Percentiles rank a stretch among this genome's conserved stretches.
Evolutionary conservation across 2,888 invertebrate genomes (phyloP).

Genomic region (Tupiocoris notatus): DNA sequence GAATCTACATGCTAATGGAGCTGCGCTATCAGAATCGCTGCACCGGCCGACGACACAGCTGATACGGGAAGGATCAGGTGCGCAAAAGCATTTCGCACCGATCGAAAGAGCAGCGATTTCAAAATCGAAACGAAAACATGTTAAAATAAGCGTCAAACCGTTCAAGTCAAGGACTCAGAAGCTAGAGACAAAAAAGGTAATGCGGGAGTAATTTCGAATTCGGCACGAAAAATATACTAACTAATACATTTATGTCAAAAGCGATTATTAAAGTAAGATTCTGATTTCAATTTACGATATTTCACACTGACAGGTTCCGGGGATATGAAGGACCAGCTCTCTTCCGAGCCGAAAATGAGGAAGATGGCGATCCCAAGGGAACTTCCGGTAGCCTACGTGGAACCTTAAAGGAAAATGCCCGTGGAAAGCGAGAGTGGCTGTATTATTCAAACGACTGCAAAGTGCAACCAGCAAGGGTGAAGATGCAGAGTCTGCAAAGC

Average conservation of each 20-base stretch:
- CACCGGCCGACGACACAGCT: not conserved
- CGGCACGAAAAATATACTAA: too few species aligned
- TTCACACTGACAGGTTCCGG: too few species aligned
- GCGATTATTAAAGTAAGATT: too few species aligned
- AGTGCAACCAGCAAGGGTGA: constrained; percentile 15
- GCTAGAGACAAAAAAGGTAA: too few species aligned
- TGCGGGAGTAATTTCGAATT: too few species aligned
- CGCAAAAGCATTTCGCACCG: not conserved
- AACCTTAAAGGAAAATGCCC: not conserved
- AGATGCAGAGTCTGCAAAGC: not conserved
- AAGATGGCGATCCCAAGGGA: constrained; percentile 7
- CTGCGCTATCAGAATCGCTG: constrained; percentile 11
- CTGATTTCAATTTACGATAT: too few species aligned
- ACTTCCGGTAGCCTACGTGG: not conserved
- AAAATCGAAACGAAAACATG: too few species aligned
- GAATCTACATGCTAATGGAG: constrained; percentile 37
- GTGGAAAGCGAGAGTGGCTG: constrained; percentile 20
- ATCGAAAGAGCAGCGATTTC: too few species aligned
- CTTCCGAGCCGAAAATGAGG: not conserved
- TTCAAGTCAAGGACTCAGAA: too few species aligned
- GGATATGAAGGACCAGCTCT: too few species aligned
- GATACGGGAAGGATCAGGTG: not conserved
- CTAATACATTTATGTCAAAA: too few species aligned
- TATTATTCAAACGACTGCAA: constrained; percentile 42
- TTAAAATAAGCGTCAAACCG: too few species aligned